Percentiles rank a stretch among this genome's conserved stretches.
Conservation (phyloP, 2,888 invertebrate species). For the Perithous albicinctus region DNA sequence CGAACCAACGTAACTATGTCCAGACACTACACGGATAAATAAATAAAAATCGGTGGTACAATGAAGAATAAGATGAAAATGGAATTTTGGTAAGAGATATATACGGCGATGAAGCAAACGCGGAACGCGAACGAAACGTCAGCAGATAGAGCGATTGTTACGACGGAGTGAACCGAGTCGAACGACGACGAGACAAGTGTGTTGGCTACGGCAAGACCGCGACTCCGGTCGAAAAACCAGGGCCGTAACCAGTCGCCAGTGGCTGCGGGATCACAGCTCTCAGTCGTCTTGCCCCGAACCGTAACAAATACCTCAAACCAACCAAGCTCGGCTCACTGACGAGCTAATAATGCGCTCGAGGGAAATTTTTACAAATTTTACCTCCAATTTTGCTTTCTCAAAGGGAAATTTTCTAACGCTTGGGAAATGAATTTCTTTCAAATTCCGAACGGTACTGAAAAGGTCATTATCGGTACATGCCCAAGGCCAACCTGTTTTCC, state of each 20-base stretch:
- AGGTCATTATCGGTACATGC: conserved; percentile 18
- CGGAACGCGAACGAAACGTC: conserved; percentile 78
- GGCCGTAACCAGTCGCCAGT: conserved; percentile 72
- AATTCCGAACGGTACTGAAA: not conserved
- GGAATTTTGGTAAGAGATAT: not conserved
- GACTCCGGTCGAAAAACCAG: conserved; percentile 78
- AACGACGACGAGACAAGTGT: conserved; percentile 80
- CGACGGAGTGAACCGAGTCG: conserved; percentile 78
- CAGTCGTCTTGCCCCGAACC: not conserved
- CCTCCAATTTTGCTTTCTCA: not conserved
- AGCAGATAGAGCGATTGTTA: conserved; percentile 81
- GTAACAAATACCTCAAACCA: not conserved
- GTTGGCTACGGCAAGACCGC: conserved; percentile 74
- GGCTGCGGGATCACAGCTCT: not conserved
- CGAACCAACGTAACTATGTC: not conserved
- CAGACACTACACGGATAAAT: not conserved
- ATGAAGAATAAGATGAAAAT: not conserved
- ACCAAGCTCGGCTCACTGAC: not conserved
- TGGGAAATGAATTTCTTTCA: not conserved
- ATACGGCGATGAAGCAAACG: not conserved
- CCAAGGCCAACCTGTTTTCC: conserved; percentile 6
- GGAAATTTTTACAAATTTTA: not conserved
- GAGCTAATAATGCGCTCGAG: not conserved
- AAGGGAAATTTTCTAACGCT: not conserved
- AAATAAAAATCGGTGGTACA: not conserved